Base-by-base conservation (phyloP, 1,140 invertebrate genomes). In the Babylonia areolata region DNA sequence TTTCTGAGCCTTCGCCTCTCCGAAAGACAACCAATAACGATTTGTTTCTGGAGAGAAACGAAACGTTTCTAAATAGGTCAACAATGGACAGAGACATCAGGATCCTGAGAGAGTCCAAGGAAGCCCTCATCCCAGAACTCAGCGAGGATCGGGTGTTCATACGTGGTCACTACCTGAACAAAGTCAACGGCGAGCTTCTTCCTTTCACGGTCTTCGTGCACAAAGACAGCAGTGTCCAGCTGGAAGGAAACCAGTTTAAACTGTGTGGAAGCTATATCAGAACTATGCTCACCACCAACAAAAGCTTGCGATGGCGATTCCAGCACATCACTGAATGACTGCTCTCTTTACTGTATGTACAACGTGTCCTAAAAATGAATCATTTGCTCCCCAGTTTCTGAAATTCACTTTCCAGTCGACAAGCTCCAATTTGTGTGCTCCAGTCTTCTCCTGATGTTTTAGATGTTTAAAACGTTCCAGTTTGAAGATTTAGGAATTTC, bases 251-350 rank as follows among this genome's bases (percentile, higher is more conserved):
- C 1, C 20, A 9, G 42, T 5, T 58, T 20, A 31, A 1, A 11
- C 33, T 81, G 33, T 54, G 42, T 54, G 80, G 80, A 23, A 81
- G 80, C 46, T 81, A 81, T 46, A 35, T 81, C 33, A 42, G 80
- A 42, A 35, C 28, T 9, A 81, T 81, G 80, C 42, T 58, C 42
- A 81, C 80, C 23, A 20, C 9, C 42, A 35, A 46, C n/a, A 81
- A 81, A 37, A 51, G 35, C 51, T 51, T 81, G 46, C 46, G 80
- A 37, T 81, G 80, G 80, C 46, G 80, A 54, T 51, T 81, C 42
- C 42, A 40, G n/a, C 39, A 51, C n/a, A 58, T 11, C 6, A 54
- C 35, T 37, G 40, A 20, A n/a, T n/a, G n/a, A n/a, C n/a, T n/a
- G n/a, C n/a, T n/a, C n/a, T n/a, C n/a, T n/a, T n/a, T n/a, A n/a